These are phyloP conservation scores for Vicugna pacos DNA, from an alignment of 2,113 vertebrate species.

Conservation along the genomic window DNA sequence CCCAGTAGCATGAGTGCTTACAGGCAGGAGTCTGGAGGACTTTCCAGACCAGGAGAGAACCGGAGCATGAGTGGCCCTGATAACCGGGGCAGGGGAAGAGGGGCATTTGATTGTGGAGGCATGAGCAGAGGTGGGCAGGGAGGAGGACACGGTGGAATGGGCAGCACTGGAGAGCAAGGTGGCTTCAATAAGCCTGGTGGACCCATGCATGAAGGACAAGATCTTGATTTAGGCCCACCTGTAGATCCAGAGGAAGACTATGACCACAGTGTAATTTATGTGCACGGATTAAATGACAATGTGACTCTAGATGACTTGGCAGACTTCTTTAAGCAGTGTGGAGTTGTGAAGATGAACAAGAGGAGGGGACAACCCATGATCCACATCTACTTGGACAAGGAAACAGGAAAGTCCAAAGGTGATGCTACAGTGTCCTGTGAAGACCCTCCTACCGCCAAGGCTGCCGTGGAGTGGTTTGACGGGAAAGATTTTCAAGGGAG, in stretches of 20 bases:
- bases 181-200: constrained; percentile 99
- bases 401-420: constrained; percentile 96
- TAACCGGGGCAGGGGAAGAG: constrained; percentile 92
- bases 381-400: constrained; percentile 97
- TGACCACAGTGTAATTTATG: constrained; percentile 97
- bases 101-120: constrained; percentile 96
- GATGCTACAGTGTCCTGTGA: constrained; percentile 97
- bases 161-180: constrained; percentile 99
- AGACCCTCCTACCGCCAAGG: constrained; percentile 95
- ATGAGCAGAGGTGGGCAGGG: constrained; percentile 96
- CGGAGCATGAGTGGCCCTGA: constrained; percentile 92
- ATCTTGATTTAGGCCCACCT: constrained; percentile 93
- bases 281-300: constrained; percentile 95
- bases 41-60: constrained; percentile 92
- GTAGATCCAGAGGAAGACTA: constrained; percentile 94
- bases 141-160: constrained; percentile 97
- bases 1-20: constrained; percentile 93
- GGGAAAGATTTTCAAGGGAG: constrained; percentile 96
- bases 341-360: constrained; percentile 97
- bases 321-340: constrained; percentile 97
- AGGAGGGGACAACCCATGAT: constrained; percentile 96
- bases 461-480: constrained; percentile 97
- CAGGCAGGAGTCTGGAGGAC: constrained; percentile 93
- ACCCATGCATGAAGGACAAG: constrained; percentile 93
- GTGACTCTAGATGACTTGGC: constrained; percentile 96